Percentiles rank a stretch among this genome's conserved stretches.
These are phyloP conservation scores for Scotopteryx bipunctaria DNA, from an alignment of 2,888 invertebrate species.

Conservation along the genomic window DNA sequence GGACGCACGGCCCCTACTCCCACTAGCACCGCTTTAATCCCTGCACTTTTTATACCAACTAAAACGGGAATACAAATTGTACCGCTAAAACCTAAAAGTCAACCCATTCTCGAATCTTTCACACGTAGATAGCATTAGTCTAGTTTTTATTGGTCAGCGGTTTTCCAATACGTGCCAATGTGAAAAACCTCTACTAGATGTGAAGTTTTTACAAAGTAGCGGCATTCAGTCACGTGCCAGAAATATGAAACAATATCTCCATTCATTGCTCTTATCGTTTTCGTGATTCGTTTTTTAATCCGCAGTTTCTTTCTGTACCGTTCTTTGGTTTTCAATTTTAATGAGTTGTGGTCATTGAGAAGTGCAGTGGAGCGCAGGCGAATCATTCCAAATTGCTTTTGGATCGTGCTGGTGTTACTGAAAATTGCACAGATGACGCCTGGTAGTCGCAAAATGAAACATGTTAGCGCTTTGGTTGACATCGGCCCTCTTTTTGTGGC, in stretches of 20 bases:
- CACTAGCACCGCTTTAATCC: conserved; percentile 42
- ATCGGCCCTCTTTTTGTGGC: conserved; percentile 75
- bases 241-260: conserved; percentile 30
- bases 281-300: conserved; percentile 25
- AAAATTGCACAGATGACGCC: conserved; percentile 74
- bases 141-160: conserved; percentile 37
- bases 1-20: conserved; percentile 47
- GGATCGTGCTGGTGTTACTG: conserved; percentile 51
- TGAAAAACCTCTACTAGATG: conserved; percentile 29
- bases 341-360: conserved; percentile 27
- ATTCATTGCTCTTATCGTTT: conserved; percentile 30
- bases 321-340: conserved; percentile 30
- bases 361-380: conserved; percentile 31
- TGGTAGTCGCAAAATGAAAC: conserved; percentile 74
- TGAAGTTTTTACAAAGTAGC: conserved; percentile 37
- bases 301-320: conserved; percentile 17
- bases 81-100: conserved; percentile 36
- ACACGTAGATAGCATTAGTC: conserved; percentile 34
- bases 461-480: conserved; percentile 74
- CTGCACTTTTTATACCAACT: conserved; percentile 28
- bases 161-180: conserved; percentile 38
- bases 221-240: conserved; percentile 32
- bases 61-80: conserved; percentile 31
- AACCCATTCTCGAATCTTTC: conserved; percentile 38
- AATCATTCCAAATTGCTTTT: conserved; percentile 43